Base-by-base conservation (phyloP, 2,113 vertebrate species). In the Struthidea cinerea region DNA sequence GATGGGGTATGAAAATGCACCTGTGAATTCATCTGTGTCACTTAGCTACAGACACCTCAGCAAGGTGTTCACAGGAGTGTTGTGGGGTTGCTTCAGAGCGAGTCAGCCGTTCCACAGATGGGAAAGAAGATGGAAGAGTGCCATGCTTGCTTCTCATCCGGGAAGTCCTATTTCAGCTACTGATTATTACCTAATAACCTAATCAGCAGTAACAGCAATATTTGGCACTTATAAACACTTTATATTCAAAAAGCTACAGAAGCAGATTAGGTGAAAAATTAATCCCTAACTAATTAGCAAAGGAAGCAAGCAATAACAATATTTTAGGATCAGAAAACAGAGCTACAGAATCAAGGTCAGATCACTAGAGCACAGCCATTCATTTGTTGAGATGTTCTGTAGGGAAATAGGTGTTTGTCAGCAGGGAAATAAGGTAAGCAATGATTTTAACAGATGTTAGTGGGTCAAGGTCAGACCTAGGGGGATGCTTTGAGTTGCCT, bases 181-280 rank as follows among this genome's bases (percentile, higher is more conserved):
- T 91, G 68, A 89, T 95, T 93, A 82, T 95, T 96, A 96, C 86
- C 93, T 95, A 95, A 95, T 94, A 93, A 94, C 89, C 74, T 89
- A 82, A 97, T 93, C 90, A 93, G 77, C 83, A 87, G 78, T 73
- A 95, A 82, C 90, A 93, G 90, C 90, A 96, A 89, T 96, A 95
- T 95, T 91, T 93, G 90, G 86, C 92, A 93, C 79, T 95, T 87
- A 52, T 57, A 93, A 93, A 6, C 37, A 73, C 70, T 96, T 92
- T 64, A 89, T 87, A 93, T 95, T 96, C 92, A 93, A 78, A 64
- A 65, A 88, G 49, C 83, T 87, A 84, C 83, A 94, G 69, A 84
- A 79, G 76, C 16, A 47, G 84, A 92, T 94, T 96, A 96, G 91
- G 75, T 94, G 50, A 83, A 74, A 95, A 92, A 92, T 96, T 89